Conservation (phyloP, 2,888 invertebrate species). For the Slavum lentiscoides region DNA sequence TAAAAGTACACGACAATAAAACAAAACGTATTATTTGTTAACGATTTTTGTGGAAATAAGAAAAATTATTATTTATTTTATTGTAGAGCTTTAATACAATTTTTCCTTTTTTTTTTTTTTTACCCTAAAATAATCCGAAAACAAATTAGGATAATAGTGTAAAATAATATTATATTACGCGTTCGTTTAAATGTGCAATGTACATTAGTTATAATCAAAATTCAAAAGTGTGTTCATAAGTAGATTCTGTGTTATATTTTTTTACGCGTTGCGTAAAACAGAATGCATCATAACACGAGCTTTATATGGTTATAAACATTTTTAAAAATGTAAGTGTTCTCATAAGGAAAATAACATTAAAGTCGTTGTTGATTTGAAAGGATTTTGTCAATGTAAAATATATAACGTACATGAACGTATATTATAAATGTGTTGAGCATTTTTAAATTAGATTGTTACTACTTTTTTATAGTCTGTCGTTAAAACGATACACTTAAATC, state of each 20-base stretch:
- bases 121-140: not conserved
- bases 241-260: conserved; percentile 9
- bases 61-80: too few relatives aligned
- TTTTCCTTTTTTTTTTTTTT: not conserved
- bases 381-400: not conserved
- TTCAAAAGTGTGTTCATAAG: not conserved
- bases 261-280: not conserved
- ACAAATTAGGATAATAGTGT: not conserved
- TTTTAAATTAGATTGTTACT: not conserved
- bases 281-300: not conserved
- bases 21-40: too few relatives aligned
- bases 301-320: not conserved
- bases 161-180: not conserved
- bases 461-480: not conserved
- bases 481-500: not conserved
- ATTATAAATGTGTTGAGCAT: not conserved
- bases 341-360: not conserved
- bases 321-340: not conserved
- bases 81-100: not conserved
- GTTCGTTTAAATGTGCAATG: not conserved
- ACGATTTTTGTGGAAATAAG: too few relatives aligned
- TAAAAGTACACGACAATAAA: too few relatives aligned
- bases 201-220: too few relatives aligned
- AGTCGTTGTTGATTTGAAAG: not conserved
- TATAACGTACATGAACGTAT: too few relatives aligned